phyloP scores from a whole-genome alignment of 2,113 vertebrate species.

The Equus quagga region DNA sequence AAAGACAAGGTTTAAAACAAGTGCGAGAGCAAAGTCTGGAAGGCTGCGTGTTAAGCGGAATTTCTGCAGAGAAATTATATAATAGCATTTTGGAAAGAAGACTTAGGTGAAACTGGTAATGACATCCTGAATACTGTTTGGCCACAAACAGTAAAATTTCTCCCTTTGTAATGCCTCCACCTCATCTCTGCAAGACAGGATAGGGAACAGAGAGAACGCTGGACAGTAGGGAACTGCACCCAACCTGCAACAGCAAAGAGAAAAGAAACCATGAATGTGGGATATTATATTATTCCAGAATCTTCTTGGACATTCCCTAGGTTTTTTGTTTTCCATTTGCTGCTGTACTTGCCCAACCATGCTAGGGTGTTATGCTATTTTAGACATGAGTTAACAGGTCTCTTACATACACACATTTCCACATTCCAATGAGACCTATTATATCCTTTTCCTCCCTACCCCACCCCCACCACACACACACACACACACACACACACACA shows the following conservation, averaged over 20 bases:
- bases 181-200: slow-evolving; percentile 42
- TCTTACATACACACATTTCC: slow-evolving; percentile 72
- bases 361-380: slow-evolving; percentile 70
- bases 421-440: slow-evolving; percentile 77
- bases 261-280: neutral
- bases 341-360: slow-evolving; percentile 71
- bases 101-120: slow-evolving; percentile 33
- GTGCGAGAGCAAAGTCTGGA: slow-evolving; percentile 5
- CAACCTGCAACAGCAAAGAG: neutral
- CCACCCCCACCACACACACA: neutral
- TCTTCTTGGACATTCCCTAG: slow-evolving; percentile 72
- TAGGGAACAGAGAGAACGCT: neutral
- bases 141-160: slow-evolving; percentile 69
- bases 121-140: slow-evolving; percentile 69
- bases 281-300: slow-evolving; percentile 44
- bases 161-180: slow-evolving; percentile 35
- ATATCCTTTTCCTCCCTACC: slow-evolving; percentile 59
- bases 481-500: neutral
- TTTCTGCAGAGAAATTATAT: slow-evolving; percentile 67
- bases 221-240: neutral
- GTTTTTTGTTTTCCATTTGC: slow-evolving; percentile 46
- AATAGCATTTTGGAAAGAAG: slow-evolving; percentile 41
- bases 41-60: slow-evolving; percentile 61
- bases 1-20: slow-evolving; percentile 18
- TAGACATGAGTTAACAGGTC: slow-evolving; percentile 81